Evolutionary conservation across 2,888 invertebrate species (phyloP).

Genomic region (Agrochola macilenta): DNA sequence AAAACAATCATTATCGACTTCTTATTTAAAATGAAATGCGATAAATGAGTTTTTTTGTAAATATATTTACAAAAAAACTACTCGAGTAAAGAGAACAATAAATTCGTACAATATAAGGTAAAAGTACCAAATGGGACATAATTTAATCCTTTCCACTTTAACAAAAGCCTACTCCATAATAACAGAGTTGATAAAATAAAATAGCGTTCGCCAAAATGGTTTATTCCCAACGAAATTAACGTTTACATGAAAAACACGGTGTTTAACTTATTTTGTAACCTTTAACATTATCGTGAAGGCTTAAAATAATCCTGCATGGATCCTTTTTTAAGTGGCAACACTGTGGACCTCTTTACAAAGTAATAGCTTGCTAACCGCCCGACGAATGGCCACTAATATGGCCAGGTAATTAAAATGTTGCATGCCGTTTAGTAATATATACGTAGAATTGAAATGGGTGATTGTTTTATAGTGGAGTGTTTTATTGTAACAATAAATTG

Average conservation of each 20-base stretch:
- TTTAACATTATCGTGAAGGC: constrained; percentile 48
- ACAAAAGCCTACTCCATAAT: constrained; percentile 14
- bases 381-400: constrained; percentile 41
- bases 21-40: not conserved
- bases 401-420: constrained; percentile 62
- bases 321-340: constrained; percentile 52
- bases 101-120: not conserved
- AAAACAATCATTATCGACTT: not conserved
- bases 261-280: constrained; percentile 47
- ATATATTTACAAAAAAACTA: not conserved
- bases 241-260: constrained; percentile 37
- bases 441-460: constrained; percentile 40
- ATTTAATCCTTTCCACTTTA: constrained; percentile 10
- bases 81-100: not conserved
- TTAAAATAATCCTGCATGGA: constrained; percentile 45
- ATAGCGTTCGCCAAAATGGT: constrained; percentile 34
- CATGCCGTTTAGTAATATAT: constrained; percentile 53
- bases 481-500: constrained; percentile 30
- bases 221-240: constrained; percentile 38
- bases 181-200: constrained; percentile 28
- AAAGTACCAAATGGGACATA: not conserved
- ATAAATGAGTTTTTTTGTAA: not conserved
- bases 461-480: constrained; percentile 32
- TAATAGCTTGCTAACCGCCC: constrained; percentile 36
- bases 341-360: constrained; percentile 25